Percentiles rank a stretch among this genome's conserved stretches.
Evolutionary conservation across 2,797 vertebrate genomes (phyloP).

Genomic region (Phoxinus dragarum): DNA sequence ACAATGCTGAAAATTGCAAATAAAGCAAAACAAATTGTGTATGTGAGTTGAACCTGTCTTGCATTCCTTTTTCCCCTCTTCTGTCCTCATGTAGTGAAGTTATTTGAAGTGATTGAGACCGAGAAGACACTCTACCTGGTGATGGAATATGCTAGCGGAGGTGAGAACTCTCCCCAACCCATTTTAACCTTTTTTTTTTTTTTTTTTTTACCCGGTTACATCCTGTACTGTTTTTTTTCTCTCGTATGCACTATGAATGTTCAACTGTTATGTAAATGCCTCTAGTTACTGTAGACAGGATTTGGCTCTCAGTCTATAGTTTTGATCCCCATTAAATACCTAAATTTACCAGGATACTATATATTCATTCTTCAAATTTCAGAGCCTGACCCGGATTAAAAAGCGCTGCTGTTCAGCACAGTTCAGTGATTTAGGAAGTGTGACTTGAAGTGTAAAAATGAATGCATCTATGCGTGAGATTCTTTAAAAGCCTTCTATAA

Average conservation of each 20-base stretch:
- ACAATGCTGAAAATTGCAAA: not conserved
- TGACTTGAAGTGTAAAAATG: not conserved
- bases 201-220: not conserved
- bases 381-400: not conserved
- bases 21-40: not conserved
- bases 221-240: not conserved
- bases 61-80: not conserved
- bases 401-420: not conserved
- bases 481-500: not conserved
- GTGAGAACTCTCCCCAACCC: constrained; percentile 72
- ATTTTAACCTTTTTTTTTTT: constrained; percentile 16
- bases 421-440: not conserved
- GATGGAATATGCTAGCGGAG: constrained; percentile 94
- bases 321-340: not conserved
- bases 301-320: not conserved
- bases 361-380: not conserved
- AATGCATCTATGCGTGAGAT: not conserved
- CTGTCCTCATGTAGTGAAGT: constrained; percentile 79
- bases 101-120: constrained; percentile 94
- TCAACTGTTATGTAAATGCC: constrained; percentile 2
- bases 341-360: too few species aligned
- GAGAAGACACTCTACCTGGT: constrained; percentile 93
- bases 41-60: constrained; percentile 12
- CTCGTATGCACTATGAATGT: not conserved
- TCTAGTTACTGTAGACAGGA: not conserved